Percentiles rank a stretch among this genome's conserved stretches.
Conservation (phyloP, 2,113 vertebrate genomes). For the Ceuthmochares aereus region DNA sequence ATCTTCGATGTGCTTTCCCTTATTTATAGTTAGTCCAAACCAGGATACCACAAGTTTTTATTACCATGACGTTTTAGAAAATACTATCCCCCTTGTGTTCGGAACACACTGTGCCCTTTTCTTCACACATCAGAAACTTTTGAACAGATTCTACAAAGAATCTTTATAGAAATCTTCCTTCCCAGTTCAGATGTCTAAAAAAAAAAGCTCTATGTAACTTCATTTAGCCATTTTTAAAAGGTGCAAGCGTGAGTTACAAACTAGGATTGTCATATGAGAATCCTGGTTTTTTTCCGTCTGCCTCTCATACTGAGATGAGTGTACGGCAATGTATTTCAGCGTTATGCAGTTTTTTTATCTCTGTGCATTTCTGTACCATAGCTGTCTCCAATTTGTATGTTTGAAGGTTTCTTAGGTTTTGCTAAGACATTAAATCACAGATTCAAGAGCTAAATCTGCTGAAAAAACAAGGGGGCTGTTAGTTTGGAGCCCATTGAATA, state of each 20-base stretch:
- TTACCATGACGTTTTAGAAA: slow-evolving; percentile 8
- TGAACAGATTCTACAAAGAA: neutral
- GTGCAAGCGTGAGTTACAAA: neutral
- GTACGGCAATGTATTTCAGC: neutral
- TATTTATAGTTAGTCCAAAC: neutral
- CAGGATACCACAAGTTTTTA: neutral
- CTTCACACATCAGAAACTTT: neutral
- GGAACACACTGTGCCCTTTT: neutral
- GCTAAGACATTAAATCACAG: neutral
- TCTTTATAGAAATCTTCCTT: neutral
- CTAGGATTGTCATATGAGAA: neutral
- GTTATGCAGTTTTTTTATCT: neutral
- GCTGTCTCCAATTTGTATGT: neutral
- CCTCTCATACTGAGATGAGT: neutral
- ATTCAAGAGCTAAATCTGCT: neutral
- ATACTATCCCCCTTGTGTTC: neutral
- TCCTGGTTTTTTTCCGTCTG: neutral
- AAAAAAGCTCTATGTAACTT: neutral
- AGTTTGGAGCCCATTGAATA: neutral
- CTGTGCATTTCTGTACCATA: neutral
- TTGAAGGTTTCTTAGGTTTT: neutral
- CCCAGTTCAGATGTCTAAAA: neutral
- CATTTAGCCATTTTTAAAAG: neutral
- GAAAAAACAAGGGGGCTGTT: neutral
- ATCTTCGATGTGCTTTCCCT: neutral